These are phyloP conservation scores for Apis dorsata DNA, from an alignment of 1,140 invertebrate species.

Conservation along the genomic window DNA sequence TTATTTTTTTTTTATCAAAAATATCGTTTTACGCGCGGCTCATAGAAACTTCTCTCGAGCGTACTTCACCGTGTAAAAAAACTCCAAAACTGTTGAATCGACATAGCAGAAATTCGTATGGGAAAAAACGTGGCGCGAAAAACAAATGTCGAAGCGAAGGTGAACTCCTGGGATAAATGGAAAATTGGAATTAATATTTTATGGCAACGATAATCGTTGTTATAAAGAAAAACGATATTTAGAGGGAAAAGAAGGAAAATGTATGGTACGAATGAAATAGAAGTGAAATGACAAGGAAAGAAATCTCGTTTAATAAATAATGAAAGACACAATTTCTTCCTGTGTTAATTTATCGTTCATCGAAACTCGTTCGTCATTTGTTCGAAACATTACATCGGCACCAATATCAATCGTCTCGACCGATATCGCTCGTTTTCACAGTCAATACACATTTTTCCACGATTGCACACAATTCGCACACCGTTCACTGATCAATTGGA, in stretches of 20 bases:
- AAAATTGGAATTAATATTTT: background rate
- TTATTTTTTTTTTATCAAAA: background rate
- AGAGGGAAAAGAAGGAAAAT: no score
- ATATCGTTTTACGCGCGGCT: background rate
- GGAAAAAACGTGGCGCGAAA: background rate
- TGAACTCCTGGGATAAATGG: no score
- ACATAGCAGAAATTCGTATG: background rate
- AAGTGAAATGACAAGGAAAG: background rate
- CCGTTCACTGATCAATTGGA: background rate
- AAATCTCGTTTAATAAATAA: background rate
- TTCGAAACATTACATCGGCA: background rate
- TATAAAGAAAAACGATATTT: no score
- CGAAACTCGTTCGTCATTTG: no score
- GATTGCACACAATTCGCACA: fast-evolving
- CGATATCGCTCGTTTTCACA: background rate
- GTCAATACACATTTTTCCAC: background rate
- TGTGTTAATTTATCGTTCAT: no score
- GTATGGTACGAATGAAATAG: no score
- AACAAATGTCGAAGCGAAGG: background rate
- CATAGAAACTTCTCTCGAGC: background rate
- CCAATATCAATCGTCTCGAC: no score
- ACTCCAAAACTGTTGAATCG: background rate
- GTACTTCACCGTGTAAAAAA: background rate
- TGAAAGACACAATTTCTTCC: background rate
- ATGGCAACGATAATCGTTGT: background rate